phyloP scores from a whole-genome alignment of 1,140 invertebrate species.

The Diplogasteroides magnus region DNA sequence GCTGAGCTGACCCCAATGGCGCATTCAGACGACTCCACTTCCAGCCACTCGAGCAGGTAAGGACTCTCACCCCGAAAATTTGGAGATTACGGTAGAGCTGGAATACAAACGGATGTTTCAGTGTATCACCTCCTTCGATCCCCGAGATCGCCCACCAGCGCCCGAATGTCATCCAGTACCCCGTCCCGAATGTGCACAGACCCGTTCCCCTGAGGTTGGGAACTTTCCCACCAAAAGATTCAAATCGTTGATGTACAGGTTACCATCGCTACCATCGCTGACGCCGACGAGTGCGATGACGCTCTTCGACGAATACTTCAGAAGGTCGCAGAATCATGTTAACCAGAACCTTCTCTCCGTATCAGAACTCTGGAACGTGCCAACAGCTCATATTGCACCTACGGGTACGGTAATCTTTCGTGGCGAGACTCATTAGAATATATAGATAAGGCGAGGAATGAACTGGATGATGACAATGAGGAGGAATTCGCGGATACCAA shows the following conservation, averaged over 20 bases:
- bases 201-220: conserved; percentile 25
- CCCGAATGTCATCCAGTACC: conserved; percentile 36
- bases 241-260: background rate
- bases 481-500: no score
- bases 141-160: conserved; percentile 24
- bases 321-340: conserved; percentile 2
- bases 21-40: background rate
- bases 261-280: conserved; percentile 4
- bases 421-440: no score
- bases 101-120: no score
- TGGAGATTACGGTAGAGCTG: no score
- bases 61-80: no score
- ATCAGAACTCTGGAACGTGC: conserved; percentile 8
- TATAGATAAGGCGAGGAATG: no score
- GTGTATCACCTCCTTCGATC: background rate
- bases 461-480: no score
- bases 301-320: conserved; percentile 7
- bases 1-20: background rate
- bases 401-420: no score
- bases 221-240: no score
- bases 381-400: no score
- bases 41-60: no score
- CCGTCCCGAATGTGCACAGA: conserved; percentile 23
- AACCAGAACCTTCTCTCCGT: conserved; percentile 3
- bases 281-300: conserved; percentile 11